Percentiles rank a stretch among this genome's conserved stretches.
Conservation (phyloP, 2,113 vertebrate genomes). For the Ameiurus melas region DNA sequence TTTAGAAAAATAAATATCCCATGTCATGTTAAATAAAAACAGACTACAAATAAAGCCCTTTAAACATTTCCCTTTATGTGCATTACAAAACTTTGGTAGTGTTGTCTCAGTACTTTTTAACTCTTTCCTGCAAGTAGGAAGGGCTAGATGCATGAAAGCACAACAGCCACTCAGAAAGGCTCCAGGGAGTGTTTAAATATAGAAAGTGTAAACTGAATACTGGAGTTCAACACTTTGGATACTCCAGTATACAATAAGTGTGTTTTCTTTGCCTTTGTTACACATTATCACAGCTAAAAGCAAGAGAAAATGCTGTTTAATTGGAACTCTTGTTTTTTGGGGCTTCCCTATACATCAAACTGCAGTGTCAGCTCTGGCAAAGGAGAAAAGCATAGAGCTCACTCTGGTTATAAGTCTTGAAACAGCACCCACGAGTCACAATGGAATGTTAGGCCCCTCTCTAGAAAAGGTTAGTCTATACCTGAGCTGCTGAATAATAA, state of each 20-base stretch:
- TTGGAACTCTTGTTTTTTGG: not conserved
- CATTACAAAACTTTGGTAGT: not conserved
- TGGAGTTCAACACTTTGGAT: not conserved
- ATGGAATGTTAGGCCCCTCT: slow-evolving; percentile 30
- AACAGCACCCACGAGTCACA: slow-evolving; percentile 6
- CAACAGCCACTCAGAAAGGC: not conserved
- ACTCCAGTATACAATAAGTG: not conserved
- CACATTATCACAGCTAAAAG: not conserved
- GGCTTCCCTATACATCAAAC: not conserved
- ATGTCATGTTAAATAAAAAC: slow-evolving; percentile 14
- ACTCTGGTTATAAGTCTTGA: slow-evolving; percentile 12
- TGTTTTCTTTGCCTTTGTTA: not conserved
- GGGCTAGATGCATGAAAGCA: not conserved
- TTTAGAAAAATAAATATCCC: slow-evolving; percentile 40
- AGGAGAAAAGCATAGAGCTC: not conserved
- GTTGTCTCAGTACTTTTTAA: not conserved
- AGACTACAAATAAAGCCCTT: not conserved
- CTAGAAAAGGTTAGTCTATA: not conserved
- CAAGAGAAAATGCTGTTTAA: not conserved
- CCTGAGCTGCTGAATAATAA: slow-evolving; percentile 21
- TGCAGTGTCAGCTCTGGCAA: slow-evolving; percentile 4
- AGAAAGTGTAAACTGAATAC: not conserved
- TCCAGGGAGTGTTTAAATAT: not conserved
- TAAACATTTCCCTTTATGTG: not conserved
- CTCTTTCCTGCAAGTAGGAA: not conserved